phyloP scores from a whole-genome alignment of 2,888 invertebrate genomes.

The Macrosoma leucophasiata region DNA sequence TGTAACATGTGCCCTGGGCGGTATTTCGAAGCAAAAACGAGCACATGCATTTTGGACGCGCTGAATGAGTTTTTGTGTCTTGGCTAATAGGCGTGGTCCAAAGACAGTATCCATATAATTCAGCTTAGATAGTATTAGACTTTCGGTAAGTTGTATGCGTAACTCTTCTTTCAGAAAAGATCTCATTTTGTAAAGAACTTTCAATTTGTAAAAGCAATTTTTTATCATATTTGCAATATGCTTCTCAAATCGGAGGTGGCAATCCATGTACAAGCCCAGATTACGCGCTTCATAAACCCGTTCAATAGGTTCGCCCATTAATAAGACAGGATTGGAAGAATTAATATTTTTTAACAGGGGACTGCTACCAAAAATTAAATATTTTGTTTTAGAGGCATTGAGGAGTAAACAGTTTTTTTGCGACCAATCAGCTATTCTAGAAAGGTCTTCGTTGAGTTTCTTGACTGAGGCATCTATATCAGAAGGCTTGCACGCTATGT shows the following conservation, averaged over 20 bases:
- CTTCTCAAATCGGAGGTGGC: slow-evolving; percentile 1
- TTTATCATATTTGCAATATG: neutral
- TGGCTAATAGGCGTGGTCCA: too few relatives aligned
- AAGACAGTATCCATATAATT: too few relatives aligned
- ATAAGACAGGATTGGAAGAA: too few relatives aligned
- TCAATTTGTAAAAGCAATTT: slow-evolving; percentile 1
- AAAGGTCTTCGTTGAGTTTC: neutral
- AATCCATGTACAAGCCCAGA: neutral
- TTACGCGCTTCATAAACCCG: neutral
- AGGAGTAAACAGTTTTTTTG: neutral
- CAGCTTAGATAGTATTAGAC: too few relatives aligned
- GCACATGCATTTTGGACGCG: slow-evolving; percentile 19
- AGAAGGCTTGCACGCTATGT: slow-evolving; percentile 1
- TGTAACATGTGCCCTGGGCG: slow-evolving; percentile 13
- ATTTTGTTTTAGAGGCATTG: neutral
- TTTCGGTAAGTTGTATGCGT: too few relatives aligned
- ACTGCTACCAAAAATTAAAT: neutral
- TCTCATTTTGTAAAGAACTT: slow-evolving; percentile 1
- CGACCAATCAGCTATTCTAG: neutral
- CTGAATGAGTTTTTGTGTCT: too few relatives aligned
- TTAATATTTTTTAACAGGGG: neutral
- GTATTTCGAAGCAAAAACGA: slow-evolving; percentile 17
- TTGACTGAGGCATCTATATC: neutral
- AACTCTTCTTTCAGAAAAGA: neutral
- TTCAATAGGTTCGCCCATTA: neutral